Evolutionary conservation across 2,888 invertebrate genomes (phyloP).

Genomic region (Cantharis rustica): DNA sequence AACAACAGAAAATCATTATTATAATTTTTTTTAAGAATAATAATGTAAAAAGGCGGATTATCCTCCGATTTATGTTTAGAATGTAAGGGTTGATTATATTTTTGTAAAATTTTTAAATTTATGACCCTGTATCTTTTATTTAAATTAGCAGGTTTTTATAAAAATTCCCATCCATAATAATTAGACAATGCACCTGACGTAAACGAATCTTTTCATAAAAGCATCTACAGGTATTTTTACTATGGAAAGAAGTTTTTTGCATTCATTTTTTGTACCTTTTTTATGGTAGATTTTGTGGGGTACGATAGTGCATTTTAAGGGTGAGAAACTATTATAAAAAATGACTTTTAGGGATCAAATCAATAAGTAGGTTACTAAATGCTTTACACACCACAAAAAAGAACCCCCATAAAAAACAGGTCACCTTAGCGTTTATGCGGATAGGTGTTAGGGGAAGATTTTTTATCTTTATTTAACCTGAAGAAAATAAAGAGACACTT

Average conservation of each 20-base stretch:
- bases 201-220: conserved; percentile 8
- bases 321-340: conserved; percentile 47
- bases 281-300: not conserved
- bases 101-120: not conserved
- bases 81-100: not conserved
- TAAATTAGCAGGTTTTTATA: not conserved
- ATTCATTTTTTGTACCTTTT: conserved; percentile 25
- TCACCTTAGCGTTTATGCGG: conserved; percentile 18
- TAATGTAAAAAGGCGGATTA: too few species aligned
- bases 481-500: not conserved
- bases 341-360: conserved; percentile 46
- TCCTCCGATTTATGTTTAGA: too few species aligned
- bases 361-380: conserved; percentile 50
- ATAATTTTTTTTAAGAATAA: too few species aligned
- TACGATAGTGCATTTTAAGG: conserved; percentile 35
- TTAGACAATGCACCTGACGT: conserved; percentile 40
- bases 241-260: conserved; percentile 43
- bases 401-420: conserved; percentile 43
- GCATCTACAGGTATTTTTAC: conserved; percentile 37
- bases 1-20: too few species aligned
- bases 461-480: conserved; percentile 13
- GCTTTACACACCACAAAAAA: conserved; percentile 53
- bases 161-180: not conserved
- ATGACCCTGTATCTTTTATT: not conserved
- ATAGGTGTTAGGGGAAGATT: conserved; percentile 4